Percentiles rank a stretch among this genome's conserved stretches.
Evolutionary conservation across 2,888 invertebrate species (phyloP).

Genomic region (Drosophila mayaguana): DNA sequence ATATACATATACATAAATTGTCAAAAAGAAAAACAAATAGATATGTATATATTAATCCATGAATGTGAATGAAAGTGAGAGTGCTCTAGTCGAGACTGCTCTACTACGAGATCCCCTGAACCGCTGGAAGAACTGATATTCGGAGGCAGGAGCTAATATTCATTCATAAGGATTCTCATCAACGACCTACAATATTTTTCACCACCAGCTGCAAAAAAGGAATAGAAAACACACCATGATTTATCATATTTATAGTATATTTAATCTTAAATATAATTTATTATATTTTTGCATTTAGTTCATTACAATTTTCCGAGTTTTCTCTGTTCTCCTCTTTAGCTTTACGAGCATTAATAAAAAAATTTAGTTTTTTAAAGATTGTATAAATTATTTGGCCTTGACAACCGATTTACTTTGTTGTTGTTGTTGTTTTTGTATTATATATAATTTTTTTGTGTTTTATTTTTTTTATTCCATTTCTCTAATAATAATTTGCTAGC

Average conservation of each 20-base stretch:
- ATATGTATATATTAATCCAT: too few species aligned
- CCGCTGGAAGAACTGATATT: too few species aligned
- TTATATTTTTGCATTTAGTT: slow-evolving; percentile 44
- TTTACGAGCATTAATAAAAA: slow-evolving; percentile 44
- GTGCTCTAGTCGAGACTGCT: too few species aligned
- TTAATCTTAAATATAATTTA: slow-evolving; percentile 52
- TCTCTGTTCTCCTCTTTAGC: slow-evolving; percentile 40
- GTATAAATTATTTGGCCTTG: slow-evolving; percentile 65
- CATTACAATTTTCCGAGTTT: slow-evolving; percentile 47
- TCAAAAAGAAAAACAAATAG: too few species aligned
- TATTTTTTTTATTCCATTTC: slow-evolving; percentile 35
- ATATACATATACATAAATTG: too few species aligned
- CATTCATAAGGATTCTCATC: background rate
- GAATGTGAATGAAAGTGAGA: too few species aligned
- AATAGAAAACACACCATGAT: slow-evolving; percentile 15
- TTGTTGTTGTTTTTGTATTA: slow-evolving; percentile 9
- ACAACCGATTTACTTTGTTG: slow-evolving; percentile 62
- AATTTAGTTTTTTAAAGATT: slow-evolving; percentile 55
- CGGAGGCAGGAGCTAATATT: too few species aligned
- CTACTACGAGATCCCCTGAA: too few species aligned
- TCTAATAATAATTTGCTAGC: slow-evolving; percentile 66
- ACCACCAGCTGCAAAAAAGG: background rate
- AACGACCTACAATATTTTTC: background rate
- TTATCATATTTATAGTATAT: slow-evolving; percentile 55
- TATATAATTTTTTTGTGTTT: background rate